phyloP scores from a whole-genome alignment of 2,797 vertebrate genomes.

The Bufotes viridis region DNA sequence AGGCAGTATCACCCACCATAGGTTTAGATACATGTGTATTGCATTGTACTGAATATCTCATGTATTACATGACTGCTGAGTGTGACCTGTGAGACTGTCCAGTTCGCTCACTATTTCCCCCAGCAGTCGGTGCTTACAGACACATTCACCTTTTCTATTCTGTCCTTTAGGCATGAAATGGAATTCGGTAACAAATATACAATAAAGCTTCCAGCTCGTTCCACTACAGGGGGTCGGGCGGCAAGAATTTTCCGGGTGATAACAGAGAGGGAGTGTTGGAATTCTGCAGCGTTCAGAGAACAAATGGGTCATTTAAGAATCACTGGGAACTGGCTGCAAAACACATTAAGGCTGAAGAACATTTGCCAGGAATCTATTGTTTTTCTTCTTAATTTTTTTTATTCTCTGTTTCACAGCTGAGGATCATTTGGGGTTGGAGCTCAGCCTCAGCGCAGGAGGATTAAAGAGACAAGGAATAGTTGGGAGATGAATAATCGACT shows the following conservation, averaged over 20 bases:
- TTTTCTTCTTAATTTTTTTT: conserved; percentile 6
- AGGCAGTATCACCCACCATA: background rate
- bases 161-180: background rate
- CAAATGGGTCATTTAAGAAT: conserved; percentile 58
- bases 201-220: background rate
- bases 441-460: background rate
- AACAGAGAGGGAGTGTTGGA: conserved; percentile 21
- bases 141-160: background rate
- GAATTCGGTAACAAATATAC: conserved; percentile 6
- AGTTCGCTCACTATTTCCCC: background rate
- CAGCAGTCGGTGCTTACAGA: background rate
- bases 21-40: background rate
- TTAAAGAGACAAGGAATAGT: background rate
- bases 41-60: background rate
- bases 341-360: conserved; percentile 25
- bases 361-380: conserved; percentile 33
- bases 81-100: background rate
- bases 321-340: conserved; percentile 15
- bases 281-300: conserved; percentile 25
- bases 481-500: background rate
- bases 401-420: conserved; percentile 41
- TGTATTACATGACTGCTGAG: background rate
- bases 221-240: conserved; percentile 27
- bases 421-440: background rate
- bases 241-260: conserved; percentile 38